Conservation (phyloP, 1,140 invertebrate genomes). For the Lepidurus arcticus region DNA sequence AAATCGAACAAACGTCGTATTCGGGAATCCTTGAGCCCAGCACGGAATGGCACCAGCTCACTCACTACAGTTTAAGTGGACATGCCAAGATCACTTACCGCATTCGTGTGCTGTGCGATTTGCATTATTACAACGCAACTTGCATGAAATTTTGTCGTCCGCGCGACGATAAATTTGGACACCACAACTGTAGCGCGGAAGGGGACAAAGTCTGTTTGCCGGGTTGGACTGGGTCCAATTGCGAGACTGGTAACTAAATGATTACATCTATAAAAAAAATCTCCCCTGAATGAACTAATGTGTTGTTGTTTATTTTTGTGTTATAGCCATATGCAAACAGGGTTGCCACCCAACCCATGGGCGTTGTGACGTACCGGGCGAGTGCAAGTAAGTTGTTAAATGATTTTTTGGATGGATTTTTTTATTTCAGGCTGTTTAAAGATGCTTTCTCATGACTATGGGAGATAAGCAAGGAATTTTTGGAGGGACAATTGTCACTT, state of each 20-base stretch:
- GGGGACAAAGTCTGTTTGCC: conserved; percentile 45
- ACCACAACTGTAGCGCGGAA: conserved; percentile 47
- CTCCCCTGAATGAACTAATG: conserved; percentile 7
- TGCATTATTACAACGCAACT: conserved; percentile 47
- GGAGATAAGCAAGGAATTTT: not conserved
- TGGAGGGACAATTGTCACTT: conserved; percentile 3
- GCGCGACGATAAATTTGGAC: conserved; percentile 44
- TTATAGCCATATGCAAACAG: conserved; percentile 77
- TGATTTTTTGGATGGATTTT: not conserved
- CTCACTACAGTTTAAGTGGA: conserved; percentile 53
- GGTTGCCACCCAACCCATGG: conserved; percentile 84
- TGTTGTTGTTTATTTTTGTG: conserved; percentile 39
- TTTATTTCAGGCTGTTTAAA: not conserved
- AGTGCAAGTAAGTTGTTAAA: conserved; percentile 63
- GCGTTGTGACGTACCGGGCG: conserved; percentile 76
- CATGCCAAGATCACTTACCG: conserved; percentile 47
- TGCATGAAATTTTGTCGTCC: conserved; percentile 46
- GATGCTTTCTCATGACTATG: not conserved
- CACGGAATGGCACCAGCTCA: conserved; percentile 81
- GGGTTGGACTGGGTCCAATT: conserved; percentile 51
- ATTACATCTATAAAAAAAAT: not conserved
- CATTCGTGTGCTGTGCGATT: conserved; percentile 46
- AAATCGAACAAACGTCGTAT: conserved; percentile 83
- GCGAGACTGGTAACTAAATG: conserved; percentile 44
- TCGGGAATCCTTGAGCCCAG: conserved; percentile 83